phyloP scores from a whole-genome alignment of 2,888 invertebrate species.

The Dasysyrphus tricinctus region DNA sequence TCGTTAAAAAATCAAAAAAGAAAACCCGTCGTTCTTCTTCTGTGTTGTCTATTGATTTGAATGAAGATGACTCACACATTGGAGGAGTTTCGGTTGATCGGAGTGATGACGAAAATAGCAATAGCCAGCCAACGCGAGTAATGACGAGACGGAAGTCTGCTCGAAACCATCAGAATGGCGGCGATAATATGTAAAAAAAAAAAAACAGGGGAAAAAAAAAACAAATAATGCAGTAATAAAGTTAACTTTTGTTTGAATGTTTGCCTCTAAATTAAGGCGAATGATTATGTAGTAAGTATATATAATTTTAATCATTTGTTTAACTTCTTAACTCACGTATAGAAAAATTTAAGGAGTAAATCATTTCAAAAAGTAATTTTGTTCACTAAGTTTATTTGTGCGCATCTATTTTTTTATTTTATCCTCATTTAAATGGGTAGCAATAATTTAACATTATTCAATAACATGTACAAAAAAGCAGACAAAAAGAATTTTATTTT shows the following conservation, averaged over 20 bases:
- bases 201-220: constrained; percentile 41
- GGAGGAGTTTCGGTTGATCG: constrained; percentile 73
- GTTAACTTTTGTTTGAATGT: constrained; percentile 22
- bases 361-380: background rate
- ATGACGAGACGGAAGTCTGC: constrained; percentile 76
- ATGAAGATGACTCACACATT: constrained; percentile 77
- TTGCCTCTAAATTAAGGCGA: constrained; percentile 31
- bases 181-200: constrained; percentile 68
- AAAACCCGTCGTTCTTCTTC: constrained; percentile 77
- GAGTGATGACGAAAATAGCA: constrained; percentile 69
- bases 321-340: constrained; percentile 18
- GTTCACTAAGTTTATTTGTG: constrained; percentile 33
- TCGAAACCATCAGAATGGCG: constrained; percentile 75
- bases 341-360: constrained; percentile 17
- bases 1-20: constrained; percentile 74
- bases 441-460: constrained; percentile 51
- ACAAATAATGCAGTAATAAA: constrained; percentile 46
- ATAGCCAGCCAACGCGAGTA: constrained; percentile 73
- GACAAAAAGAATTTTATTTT: constrained; percentile 35
- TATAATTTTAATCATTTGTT: constrained; percentile 32
- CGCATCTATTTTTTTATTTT: constrained; percentile 29
- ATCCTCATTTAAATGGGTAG: constrained; percentile 42
- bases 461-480: constrained; percentile 64
- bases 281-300: constrained; percentile 40
- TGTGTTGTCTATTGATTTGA: constrained; percentile 77